Evolutionary conservation across 2,113 vertebrate species (phyloP), one percentile per base, ranked within the genome.

Genomic region (Talpa occidentalis): DNA sequence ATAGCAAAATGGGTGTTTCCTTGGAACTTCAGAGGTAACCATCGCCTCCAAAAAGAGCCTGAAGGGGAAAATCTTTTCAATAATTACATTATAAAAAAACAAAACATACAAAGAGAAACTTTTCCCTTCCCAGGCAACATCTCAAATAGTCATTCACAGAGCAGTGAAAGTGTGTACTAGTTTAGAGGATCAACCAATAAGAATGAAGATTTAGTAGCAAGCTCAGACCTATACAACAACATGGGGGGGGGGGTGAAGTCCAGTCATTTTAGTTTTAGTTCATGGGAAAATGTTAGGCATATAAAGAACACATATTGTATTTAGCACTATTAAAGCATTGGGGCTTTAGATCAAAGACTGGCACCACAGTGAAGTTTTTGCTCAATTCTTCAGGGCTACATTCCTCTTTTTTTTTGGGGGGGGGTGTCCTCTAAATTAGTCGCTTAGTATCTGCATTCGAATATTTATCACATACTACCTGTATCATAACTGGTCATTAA

Each of bases 1-100:
- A 96, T 70, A 95, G 81, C 93, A 96, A 86, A 94, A 88, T 84
- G 59, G 89, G 54, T 66, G 84, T 85, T 93, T 92, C 87, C 44
- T 60, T 83, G 59, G 90, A 95, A 94, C 81, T 56, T 92, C n/a
- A 95, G 79, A 94, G 82, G 70, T 79, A 91, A 91, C 44, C 70
- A 83, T 87, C 73, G 47, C 2, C 8, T 80, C 88, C 92, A 80
- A 96, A 95, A 86, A 92, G 81, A 96, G 69, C 56, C 92, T 93
- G 40, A 22, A 78, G 56, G 8, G 80, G 14, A 93, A 90, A 90
- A 73, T 80, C 60, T 83, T 94, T 94, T 91, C 1, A 76, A 64
- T 83, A 82, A 94, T 79, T 56, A 80, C 24, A 84, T 83, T 96
- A 93, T 90, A 11, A 90, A 95, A 95, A 64, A 90, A 64, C 62